Evolutionary conservation across 2,888 invertebrate species (phyloP).

Genomic region (Apodemia zela): DNA sequence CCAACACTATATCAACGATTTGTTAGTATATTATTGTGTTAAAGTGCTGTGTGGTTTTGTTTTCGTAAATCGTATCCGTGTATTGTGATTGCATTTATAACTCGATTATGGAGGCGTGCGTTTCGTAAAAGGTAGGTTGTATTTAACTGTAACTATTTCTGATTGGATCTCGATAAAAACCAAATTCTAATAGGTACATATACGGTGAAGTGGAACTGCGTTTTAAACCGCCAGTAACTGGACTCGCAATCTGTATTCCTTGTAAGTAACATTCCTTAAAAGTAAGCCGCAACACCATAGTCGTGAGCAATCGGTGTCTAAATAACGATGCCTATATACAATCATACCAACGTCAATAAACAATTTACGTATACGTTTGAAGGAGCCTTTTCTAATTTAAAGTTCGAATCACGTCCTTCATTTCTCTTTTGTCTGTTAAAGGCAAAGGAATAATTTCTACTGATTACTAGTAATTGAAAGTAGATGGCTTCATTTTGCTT

Average conservation of each 20-base stretch:
- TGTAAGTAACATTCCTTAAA: conserved; percentile 65
- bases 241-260: conserved; percentile 76
- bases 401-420: conserved; percentile 53
- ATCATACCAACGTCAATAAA: conserved; percentile 40
- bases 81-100: conserved; percentile 72
- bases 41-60: conserved; percentile 67
- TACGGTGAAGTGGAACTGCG: conserved; percentile 33
- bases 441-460: conserved; percentile 52
- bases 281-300: conserved; percentile 47
- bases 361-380: conserved; percentile 45
- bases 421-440: conserved; percentile 58
- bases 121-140: conserved; percentile 46
- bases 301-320: conserved; percentile 43
- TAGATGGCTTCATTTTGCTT: conserved; percentile 28
- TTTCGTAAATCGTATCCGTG: conserved; percentile 46
- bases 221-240: conserved; percentile 58
- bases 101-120: conserved; percentile 65
- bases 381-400: conserved; percentile 39
- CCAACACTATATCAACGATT: conserved; percentile 40
- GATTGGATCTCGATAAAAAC: conserved; percentile 22
- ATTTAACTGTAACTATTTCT: conserved; percentile 24
- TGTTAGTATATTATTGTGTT: conserved; percentile 55
- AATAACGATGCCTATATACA: conserved; percentile 45
- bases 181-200: conserved; percentile 31
- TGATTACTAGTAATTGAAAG: conserved; percentile 51